Evolutionary conservation across 1,140 invertebrate genomes (phyloP).

Genomic region (Linepithema humile): DNA sequence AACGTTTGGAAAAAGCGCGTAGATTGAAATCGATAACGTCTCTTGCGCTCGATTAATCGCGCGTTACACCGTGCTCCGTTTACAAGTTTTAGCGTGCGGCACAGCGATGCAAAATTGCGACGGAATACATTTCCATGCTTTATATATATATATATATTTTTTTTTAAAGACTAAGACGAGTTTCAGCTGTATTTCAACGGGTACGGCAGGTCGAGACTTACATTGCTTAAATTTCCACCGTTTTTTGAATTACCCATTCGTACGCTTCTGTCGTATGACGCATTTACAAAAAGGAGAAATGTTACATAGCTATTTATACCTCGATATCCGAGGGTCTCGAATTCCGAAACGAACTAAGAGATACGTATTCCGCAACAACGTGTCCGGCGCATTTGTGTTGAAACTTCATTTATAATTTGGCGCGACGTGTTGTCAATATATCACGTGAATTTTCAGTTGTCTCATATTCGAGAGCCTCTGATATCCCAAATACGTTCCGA

Average conservation of each 20-base stretch:
- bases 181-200: neutral
- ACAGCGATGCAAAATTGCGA: conserved; percentile 7
- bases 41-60: neutral
- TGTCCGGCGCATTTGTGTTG: neutral
- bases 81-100: neutral
- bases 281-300: conserved; percentile 23
- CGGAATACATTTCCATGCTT: conserved; percentile 31
- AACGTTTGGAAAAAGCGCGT: neutral
- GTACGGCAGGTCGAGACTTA: neutral
- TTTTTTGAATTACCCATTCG: conserved; percentile 2
- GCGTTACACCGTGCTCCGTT: neutral
- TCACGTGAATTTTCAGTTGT: neutral
- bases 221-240: neutral
- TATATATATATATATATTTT: conserved; percentile 35
- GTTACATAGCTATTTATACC: conserved; percentile 33
- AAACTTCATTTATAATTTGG: neutral
- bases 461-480: neutral
- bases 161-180: neutral
- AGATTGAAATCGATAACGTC: neutral
- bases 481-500: conserved; percentile 11
- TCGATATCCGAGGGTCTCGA: conserved; percentile 2
- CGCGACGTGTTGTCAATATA: neutral
- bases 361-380: neutral
- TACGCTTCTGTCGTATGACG: conserved; percentile 7
- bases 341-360: neutral